phyloP scores from a whole-genome alignment of 2,113 vertebrate species.

The Daboia siamensis region DNA sequence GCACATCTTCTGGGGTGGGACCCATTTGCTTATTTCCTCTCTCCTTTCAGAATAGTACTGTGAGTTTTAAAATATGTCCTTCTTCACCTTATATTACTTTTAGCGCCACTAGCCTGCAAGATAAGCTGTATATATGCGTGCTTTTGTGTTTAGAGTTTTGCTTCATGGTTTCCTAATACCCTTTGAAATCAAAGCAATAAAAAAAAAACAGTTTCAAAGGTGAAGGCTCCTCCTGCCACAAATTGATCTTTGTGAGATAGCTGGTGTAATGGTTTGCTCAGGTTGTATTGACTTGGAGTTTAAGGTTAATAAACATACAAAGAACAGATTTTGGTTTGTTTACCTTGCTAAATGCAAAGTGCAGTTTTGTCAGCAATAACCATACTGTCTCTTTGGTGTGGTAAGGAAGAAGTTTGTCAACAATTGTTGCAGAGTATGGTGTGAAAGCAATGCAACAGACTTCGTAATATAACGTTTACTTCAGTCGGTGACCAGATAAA shows the following conservation, averaged over 20 bases:
- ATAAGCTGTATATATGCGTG: not conserved
- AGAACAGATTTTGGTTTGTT: not conserved
- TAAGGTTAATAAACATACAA: not conserved
- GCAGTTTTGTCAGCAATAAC: not conserved
- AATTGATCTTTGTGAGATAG: not conserved
- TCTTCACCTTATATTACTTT: conserved; percentile 5
- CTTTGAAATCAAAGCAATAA: conserved; percentile 13
- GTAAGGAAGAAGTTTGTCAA: no score
- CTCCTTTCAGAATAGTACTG: not conserved
- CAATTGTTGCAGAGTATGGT: not conserved
- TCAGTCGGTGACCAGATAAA: no score
- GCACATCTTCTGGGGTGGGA: not conserved
- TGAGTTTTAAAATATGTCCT: not conserved
- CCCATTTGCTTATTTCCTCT: not conserved
- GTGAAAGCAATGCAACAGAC: no score
- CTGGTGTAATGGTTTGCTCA: not conserved
- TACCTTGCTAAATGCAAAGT: not conserved
- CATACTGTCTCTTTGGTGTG: not conserved
- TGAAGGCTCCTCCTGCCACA: conserved; percentile 11
- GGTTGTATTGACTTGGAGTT: not conserved
- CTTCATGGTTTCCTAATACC: not conserved
- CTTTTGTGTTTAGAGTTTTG: not conserved
- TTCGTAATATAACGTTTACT: no score
- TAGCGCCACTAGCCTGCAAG: not conserved
- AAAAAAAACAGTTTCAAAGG: conserved; percentile 18